These are phyloP conservation scores for Syrrhaptes paradoxus DNA, from an alignment of 2,113 vertebrate species.

Conservation along the genomic window DNA sequence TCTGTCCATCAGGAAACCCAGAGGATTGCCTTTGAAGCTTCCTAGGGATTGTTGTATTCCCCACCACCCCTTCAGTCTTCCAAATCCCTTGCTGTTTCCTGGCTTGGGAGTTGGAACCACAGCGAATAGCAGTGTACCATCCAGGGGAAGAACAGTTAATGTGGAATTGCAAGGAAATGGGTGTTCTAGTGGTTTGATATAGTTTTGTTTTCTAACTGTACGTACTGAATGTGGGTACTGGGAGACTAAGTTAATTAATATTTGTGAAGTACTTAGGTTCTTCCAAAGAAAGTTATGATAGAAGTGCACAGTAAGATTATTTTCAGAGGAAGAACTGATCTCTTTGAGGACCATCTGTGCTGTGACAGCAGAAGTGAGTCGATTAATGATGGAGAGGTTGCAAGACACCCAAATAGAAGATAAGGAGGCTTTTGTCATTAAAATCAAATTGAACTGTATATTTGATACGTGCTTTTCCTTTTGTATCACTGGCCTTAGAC, in stretches of 20 bases:
- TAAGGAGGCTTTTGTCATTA: background rate
- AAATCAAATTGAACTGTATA: background rate
- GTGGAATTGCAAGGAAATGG: background rate
- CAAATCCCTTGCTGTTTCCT: conserved; percentile 21
- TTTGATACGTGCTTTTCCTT: background rate
- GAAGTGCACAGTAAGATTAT: background rate
- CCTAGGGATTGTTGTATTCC: conserved; percentile 50
- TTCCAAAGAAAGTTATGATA: background rate
- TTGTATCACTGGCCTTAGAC: background rate
- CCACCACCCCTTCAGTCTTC: conserved; percentile 2
- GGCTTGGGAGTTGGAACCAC: background rate
- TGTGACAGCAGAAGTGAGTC: background rate
- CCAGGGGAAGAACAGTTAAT: background rate
- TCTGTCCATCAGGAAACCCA: background rate
- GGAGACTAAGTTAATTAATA: background rate
- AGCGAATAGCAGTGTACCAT: background rate
- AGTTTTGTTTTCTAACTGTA: background rate
- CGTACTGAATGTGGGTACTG: background rate
- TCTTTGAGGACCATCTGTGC: background rate
- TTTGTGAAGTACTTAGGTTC: background rate
- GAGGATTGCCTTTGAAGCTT: conserved; percentile 24
- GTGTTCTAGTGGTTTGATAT: background rate
- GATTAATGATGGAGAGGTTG: background rate
- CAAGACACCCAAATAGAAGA: background rate
- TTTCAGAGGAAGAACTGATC: background rate